Evolutionary conservation across 2,797 vertebrate genomes (phyloP).

Genomic region (Rhinophrynus dorsalis): DNA sequence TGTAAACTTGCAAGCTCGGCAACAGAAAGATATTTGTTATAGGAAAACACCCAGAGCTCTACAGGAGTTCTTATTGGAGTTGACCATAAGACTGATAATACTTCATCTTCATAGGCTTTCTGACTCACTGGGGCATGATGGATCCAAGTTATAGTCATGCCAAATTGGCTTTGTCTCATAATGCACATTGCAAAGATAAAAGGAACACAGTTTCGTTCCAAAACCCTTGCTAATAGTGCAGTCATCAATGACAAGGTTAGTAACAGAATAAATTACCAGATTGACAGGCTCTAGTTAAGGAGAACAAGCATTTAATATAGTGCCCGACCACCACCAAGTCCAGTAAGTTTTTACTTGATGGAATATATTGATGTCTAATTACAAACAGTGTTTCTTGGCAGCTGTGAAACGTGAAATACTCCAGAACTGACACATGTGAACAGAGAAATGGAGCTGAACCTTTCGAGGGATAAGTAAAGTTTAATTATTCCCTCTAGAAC

Average conservation of each 20-base stretch:
- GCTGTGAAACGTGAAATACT: neutral
- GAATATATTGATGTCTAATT: neutral
- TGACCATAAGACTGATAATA: neutral
- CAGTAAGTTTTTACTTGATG: neutral
- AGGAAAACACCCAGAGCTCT: constrained; percentile 6
- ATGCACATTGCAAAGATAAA: constrained; percentile 27
- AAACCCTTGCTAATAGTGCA: constrained; percentile 18
- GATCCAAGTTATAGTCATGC: constrained; percentile 50
- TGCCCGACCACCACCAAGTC: neutral
- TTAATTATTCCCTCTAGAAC: too few species aligned
- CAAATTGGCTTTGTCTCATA: constrained; percentile 52
- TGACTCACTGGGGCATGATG: neutral
- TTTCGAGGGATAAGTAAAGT: too few species aligned
- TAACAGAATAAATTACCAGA: constrained; percentile 33
- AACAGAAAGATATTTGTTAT: neutral
- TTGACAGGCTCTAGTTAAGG: constrained; percentile 50
- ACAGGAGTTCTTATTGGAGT: neutral
- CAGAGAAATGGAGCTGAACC: neutral
- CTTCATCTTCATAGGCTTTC: neutral
- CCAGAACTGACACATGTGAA: neutral
- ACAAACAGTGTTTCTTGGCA: constrained; percentile 19
- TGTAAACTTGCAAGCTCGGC: neutral
- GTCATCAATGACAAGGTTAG: constrained; percentile 15
- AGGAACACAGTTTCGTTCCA: constrained; percentile 12
- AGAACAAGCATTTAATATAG: constrained; percentile 50